phyloP scores from a whole-genome alignment of 2,797 vertebrate species.

The Anguilla pacifica region DNA sequence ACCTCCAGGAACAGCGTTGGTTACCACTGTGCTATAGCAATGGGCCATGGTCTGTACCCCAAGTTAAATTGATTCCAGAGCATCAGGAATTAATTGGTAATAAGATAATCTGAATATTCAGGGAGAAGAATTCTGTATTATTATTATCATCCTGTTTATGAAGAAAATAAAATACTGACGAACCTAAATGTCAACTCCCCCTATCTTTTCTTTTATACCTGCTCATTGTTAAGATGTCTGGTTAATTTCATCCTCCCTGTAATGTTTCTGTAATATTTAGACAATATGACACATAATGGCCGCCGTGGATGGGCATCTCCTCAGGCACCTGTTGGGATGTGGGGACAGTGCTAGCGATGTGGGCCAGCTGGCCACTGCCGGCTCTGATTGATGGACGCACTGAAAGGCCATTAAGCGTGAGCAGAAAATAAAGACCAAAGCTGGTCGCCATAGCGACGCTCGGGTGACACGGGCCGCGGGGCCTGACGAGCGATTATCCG shows the following conservation, averaged over 20 bases:
- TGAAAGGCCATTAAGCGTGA: constrained; percentile 55
- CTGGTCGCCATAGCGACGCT: constrained; percentile 72
- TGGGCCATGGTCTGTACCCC: background rate
- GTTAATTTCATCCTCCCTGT: background rate
- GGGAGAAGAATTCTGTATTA: too few relatives aligned
- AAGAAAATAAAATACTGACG: too few relatives aligned
- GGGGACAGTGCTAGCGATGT: background rate
- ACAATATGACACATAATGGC: background rate
- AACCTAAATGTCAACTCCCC: background rate
- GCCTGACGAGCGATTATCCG: constrained; percentile 74
- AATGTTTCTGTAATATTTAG: background rate
- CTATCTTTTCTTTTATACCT: background rate
- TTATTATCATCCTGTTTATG: too few relatives aligned
- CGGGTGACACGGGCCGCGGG: constrained; percentile 64
- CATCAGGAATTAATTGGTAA: background rate
- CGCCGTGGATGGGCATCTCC: background rate
- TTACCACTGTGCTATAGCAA: background rate
- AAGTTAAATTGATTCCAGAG: background rate
- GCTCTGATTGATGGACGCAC: constrained; percentile 42
- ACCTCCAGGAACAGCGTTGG: too few relatives aligned
- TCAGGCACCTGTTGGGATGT: background rate
- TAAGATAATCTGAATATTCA: background rate
- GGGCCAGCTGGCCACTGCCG: background rate
- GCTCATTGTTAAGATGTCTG: background rate
- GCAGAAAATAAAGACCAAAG: constrained; percentile 58